Percentiles rank a stretch among this genome's conserved stretches.
These are phyloP conservation scores for Ophthalmolycus amberensis DNA, from an alignment of 2,113 vertebrate genomes.

Conservation along the genomic window DNA sequence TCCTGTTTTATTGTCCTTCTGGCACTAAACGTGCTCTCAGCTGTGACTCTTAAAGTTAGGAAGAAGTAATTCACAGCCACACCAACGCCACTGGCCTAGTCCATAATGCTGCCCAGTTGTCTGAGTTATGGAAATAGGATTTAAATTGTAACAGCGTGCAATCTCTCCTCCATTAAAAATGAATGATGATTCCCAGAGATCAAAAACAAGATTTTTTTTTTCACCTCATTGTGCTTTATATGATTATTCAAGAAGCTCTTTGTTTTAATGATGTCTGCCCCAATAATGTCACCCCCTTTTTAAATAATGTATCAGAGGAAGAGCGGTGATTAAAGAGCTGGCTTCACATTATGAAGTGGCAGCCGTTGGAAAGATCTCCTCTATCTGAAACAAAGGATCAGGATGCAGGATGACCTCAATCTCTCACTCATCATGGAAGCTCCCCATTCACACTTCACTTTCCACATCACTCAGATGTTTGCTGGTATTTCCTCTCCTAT, in stretches of 20 bases:
- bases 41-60: not conserved
- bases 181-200: conserved; percentile 44
- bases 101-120: not conserved
- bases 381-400: conserved; percentile 64
- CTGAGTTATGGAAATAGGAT: conserved; percentile 15
- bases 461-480: conserved; percentile 29
- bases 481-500: not conserved
- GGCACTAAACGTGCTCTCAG: not conserved
- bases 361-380: conserved; percentile 47
- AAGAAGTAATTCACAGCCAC: conserved; percentile 15
- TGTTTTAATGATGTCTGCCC: conserved; percentile 52
- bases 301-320: conserved; percentile 26
- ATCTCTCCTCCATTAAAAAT: conserved; percentile 36
- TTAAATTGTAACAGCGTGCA: conserved; percentile 1
- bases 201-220: conserved; percentile 32
- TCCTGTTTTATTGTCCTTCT: not conserved
- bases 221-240: conserved; percentile 31
- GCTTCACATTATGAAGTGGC: conserved; percentile 45
- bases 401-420: conserved; percentile 76
- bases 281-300: conserved; percentile 64
- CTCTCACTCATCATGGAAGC: conserved; percentile 69
- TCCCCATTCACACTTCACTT: conserved; percentile 36
- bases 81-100: not conserved
- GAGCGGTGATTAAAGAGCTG: conserved; percentile 59
- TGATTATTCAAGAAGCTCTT: conserved; percentile 37